Evolutionary conservation across 92 coral and sea anemone species (phyloP).

Genomic region (Zoanthus solanderi): DNA sequence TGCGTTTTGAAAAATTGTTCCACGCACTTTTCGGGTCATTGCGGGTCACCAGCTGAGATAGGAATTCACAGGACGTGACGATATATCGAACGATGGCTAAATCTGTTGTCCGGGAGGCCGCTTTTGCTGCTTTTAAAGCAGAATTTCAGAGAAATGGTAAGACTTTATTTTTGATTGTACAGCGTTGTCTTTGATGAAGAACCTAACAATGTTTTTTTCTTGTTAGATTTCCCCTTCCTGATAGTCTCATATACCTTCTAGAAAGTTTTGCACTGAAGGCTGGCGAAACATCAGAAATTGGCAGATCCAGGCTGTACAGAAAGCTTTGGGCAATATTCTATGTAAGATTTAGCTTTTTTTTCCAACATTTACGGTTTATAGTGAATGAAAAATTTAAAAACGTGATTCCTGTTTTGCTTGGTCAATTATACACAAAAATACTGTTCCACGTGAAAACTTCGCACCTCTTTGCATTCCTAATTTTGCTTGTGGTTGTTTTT

Average conservation of each 20-base stretch:
- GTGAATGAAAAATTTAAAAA: constrained; percentile 1
- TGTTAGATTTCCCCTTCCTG: constrained; percentile 26
- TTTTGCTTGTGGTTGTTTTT: constrained; percentile 1
- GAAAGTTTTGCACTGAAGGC: constrained; percentile 41
- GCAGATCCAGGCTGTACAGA: constrained; percentile 46
- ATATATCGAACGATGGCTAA: not conserved
- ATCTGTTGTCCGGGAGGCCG: constrained; percentile 24
- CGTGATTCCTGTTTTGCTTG: constrained; percentile 7
- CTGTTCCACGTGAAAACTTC: constrained; percentile 15
- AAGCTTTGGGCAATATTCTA: constrained; percentile 55
- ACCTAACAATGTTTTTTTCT: not conserved
- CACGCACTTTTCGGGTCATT: not conserved
- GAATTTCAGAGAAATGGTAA: constrained; percentile 57
- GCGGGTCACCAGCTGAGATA: not conserved
- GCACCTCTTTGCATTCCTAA: constrained; percentile 20
- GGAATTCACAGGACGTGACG: constrained; percentile 1
- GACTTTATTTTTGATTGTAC: constrained; percentile 18
- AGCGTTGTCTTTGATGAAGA: constrained; percentile 8
- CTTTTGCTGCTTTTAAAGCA: constrained; percentile 55
- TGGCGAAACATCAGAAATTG: constrained; percentile 42
- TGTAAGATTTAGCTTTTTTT: constrained; percentile 46
- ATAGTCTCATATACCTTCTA: constrained; percentile 37
- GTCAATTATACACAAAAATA: not conserved
- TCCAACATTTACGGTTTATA: constrained; percentile 4
- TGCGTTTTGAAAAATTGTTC: not conserved